A percentile compares a stretch with the other conserved stretches of the same genome.
These are phyloP conservation scores for Calosoma granatense DNA, from an alignment of 1,140 invertebrate genomes.

Conservation along the genomic window DNA sequence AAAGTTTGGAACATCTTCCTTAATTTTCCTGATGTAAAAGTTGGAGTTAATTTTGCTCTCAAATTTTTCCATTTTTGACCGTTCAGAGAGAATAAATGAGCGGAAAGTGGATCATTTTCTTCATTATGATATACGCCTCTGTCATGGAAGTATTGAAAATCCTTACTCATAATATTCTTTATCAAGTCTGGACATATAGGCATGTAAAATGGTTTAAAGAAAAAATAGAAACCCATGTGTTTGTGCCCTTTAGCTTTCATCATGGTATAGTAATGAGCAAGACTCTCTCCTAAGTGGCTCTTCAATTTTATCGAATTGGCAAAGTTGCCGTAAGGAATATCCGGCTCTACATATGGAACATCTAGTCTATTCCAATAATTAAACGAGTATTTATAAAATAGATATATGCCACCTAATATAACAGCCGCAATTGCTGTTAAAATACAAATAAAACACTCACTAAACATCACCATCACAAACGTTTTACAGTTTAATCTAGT, in stretches of 20 bases:
- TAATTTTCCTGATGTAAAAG: slow-evolving; percentile 42
- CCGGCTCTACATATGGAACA: slow-evolving; percentile 30
- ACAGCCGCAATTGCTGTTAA: not conserved
- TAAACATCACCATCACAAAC: no score
- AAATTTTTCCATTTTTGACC: slow-evolving; percentile 38
- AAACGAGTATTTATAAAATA: slow-evolving; percentile 25
- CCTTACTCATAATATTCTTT: slow-evolving; percentile 35
- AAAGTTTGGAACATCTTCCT: slow-evolving; percentile 41
- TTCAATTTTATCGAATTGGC: slow-evolving; percentile 23
- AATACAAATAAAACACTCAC: no score
- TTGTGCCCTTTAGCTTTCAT: slow-evolving; percentile 20
- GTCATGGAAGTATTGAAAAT: slow-evolving; percentile 4
- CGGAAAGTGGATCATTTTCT: slow-evolving; percentile 22
- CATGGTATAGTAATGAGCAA: slow-evolving; percentile 25
- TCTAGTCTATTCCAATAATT: slow-evolving; percentile 34
- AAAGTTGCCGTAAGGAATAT: slow-evolving; percentile 31
- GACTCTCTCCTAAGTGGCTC: slow-evolving; percentile 27
- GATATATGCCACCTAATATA: slow-evolving; percentile 11
- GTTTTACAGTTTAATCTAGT: no score
- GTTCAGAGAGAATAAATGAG: slow-evolving; percentile 27
- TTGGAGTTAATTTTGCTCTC: slow-evolving; percentile 36
- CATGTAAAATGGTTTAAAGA: slow-evolving; percentile 37
- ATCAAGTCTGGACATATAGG: slow-evolving; percentile 46
- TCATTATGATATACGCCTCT: slow-evolving; percentile 17
- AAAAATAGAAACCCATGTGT: slow-evolving; percentile 37